These are phyloP conservation scores for Agrypnus murinus DNA, from an alignment of 2,888 invertebrate species.

Conservation along the genomic window DNA sequence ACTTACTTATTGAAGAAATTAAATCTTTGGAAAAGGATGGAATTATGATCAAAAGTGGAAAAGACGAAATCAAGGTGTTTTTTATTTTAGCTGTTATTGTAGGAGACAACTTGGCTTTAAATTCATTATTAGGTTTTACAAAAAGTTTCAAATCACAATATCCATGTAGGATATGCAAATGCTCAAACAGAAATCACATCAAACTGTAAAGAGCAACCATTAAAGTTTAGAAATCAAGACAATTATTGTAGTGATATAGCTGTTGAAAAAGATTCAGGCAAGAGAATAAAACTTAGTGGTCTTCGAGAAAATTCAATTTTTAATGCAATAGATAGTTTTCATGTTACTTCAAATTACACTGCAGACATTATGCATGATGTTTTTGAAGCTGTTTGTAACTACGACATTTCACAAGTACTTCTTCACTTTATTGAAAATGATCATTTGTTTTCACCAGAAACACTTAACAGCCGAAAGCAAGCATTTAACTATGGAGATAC, in stretches of 20 bases:
- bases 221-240: conserved; percentile 36
- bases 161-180: conserved; percentile 29
- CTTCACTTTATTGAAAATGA: too few relatives aligned
- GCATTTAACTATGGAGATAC: too few relatives aligned
- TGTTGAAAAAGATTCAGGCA: neutral
- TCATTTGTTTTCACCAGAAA: too few relatives aligned
- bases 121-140: conserved; percentile 18
- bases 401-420: too few relatives aligned
- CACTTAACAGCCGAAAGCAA: too few relatives aligned
- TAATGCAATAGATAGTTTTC: conserved; percentile 31
- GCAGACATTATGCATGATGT: too few relatives aligned
- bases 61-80: neutral
- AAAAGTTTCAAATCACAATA: conserved; percentile 21
- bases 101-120: conserved; percentile 23
- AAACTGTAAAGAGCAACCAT: too few relatives aligned
- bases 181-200: conserved; percentile 4
- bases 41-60: neutral
- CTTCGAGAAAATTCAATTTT: too few relatives aligned
- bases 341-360: conserved; percentile 20
- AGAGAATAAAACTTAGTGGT: conserved; percentile 26
- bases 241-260: conserved; percentile 21
- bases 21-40: neutral
- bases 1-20: conserved; percentile 16
- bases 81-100: conserved; percentile 19
- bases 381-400: too few relatives aligned